Percentiles rank a stretch among this genome's conserved stretches.
These are phyloP conservation scores for Drosophila sproati DNA, from an alignment of 1,140 invertebrate species.

Conservation along the genomic window DNA sequence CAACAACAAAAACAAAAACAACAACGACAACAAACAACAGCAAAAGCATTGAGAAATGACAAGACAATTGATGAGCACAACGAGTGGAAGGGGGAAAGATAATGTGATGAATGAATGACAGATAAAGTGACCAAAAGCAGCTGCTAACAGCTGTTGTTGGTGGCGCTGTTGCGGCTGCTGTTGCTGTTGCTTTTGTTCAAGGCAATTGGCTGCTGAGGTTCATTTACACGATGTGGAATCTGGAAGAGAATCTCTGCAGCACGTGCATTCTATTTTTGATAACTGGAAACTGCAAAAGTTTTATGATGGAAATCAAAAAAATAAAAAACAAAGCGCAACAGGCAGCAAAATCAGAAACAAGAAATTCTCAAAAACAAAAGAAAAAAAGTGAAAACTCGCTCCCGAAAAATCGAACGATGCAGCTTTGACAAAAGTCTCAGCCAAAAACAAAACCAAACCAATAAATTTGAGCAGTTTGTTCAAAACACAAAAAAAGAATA, in stretches of 20 bases:
- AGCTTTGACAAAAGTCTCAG: slow-evolving; percentile 27
- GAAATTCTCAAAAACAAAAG: neutral
- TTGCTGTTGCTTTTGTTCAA: slow-evolving; percentile 17
- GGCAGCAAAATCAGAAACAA: neutral
- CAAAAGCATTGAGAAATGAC: slow-evolving; percentile 57
- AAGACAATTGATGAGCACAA: slow-evolving; percentile 77
- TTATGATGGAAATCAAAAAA: neutral
- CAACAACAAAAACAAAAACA: slow-evolving; percentile 10
- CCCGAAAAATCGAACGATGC: slow-evolving; percentile 41
- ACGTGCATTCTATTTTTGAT: too few relatives aligned
- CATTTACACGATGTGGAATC: slow-evolving; percentile 18
- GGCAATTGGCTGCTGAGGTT: slow-evolving; percentile 23
- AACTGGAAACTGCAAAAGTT: too few relatives aligned
- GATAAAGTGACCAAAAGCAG: slow-evolving; percentile 49
- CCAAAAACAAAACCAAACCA: slow-evolving; percentile 32
- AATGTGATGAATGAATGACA: slow-evolving; percentile 43
- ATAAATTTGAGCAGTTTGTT: slow-evolving; percentile 63
- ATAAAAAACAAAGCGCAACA: neutral
- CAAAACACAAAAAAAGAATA: slow-evolving; percentile 5
- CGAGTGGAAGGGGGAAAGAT: slow-evolving; percentile 27
- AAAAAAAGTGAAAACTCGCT: neutral
- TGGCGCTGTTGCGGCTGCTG: neutral
- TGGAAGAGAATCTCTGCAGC: neutral
- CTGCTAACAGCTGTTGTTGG: slow-evolving; percentile 2
- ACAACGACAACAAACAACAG: slow-evolving; percentile 18